Evolutionary conservation across 1,140 invertebrate genomes (phyloP).

Genomic region (Calephelis virginiensis): DNA sequence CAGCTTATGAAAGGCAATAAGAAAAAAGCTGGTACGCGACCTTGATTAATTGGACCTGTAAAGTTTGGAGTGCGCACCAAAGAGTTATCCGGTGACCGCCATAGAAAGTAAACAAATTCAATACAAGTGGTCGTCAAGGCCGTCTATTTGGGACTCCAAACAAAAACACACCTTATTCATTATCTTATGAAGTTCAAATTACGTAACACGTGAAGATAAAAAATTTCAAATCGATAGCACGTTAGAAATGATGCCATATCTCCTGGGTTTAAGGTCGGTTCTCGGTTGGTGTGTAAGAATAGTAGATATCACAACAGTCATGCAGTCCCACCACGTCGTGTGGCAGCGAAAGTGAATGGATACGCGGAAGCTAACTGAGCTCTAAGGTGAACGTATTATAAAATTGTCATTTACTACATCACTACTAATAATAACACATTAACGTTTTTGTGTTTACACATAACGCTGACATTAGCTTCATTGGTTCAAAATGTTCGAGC

Average conservation of each 20-base stretch:
- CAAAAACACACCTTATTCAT: conserved; percentile 42
- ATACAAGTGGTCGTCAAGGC: conserved; percentile 60
- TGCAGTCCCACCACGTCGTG: conserved; percentile 41
- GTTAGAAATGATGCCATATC: conserved; percentile 36
- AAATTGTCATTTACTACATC: conserved; percentile 41
- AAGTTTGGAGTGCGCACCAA: conserved; percentile 32
- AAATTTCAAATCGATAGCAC: conserved; percentile 34
- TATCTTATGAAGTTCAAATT: conserved; percentile 38
- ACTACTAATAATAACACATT: conserved; percentile 2
- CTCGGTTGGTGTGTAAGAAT: conserved; percentile 28
- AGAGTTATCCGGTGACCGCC: conserved; percentile 50
- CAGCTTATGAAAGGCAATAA: conserved; percentile 6
- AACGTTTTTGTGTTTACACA: not conserved
- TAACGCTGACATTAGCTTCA: too few relatives aligned
- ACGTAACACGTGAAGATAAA: conserved; percentile 29
- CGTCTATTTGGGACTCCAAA: conserved; percentile 32
- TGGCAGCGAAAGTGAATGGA: conserved; percentile 65
- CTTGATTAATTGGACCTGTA: conserved; percentile 20
- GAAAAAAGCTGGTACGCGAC: conserved; percentile 25
- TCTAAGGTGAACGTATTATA: conserved; percentile 56
- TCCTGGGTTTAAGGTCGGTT: conserved; percentile 35
- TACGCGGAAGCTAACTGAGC: conserved; percentile 59
- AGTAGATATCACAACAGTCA: conserved; percentile 23
- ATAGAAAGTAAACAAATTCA: conserved; percentile 66
- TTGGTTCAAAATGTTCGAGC: too few relatives aligned